Conservation (phyloP, 2,113 vertebrate species). For the Ibidorhyncha struthersii region DNA sequence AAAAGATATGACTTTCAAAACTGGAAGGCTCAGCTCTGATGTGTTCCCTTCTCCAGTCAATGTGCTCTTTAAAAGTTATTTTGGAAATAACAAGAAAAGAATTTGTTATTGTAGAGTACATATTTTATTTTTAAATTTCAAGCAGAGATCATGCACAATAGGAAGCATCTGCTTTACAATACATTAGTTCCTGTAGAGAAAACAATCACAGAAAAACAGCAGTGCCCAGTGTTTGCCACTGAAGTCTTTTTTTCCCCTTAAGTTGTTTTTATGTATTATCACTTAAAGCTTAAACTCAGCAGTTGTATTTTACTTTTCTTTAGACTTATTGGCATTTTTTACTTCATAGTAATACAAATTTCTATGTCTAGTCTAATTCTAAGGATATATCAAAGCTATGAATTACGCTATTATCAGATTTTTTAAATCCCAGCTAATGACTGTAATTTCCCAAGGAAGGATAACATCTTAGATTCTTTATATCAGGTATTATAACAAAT, state of each 20-base stretch:
- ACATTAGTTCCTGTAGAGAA: not conserved
- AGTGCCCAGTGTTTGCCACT: not conserved
- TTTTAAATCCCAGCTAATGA: not conserved
- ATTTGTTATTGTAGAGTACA: not conserved
- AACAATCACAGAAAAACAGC: not conserved
- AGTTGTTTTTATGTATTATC: not conserved
- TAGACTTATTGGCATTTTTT: not conserved
- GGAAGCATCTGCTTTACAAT: not conserved
- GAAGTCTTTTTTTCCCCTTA: not conserved
- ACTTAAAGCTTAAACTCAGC: not conserved
- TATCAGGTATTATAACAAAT: not conserved
- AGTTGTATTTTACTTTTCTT: not conserved
- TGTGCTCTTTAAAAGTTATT: not conserved
- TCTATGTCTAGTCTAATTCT: not conserved
- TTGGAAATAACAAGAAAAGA: not conserved
- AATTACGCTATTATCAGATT: not conserved
- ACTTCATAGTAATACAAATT: not conserved
- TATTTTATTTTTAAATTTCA: not conserved
- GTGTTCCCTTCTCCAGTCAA: not conserved
- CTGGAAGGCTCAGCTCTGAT: not conserved
- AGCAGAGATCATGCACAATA: not conserved
- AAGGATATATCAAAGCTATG: not conserved
- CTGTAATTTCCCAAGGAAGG: not conserved
- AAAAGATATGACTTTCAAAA: not conserved
- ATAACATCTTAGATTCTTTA: not conserved